These are phyloP conservation scores for Phataginus tricuspis DNA, from an alignment of 2,797 vertebrate genomes.

Conservation along the genomic window DNA sequence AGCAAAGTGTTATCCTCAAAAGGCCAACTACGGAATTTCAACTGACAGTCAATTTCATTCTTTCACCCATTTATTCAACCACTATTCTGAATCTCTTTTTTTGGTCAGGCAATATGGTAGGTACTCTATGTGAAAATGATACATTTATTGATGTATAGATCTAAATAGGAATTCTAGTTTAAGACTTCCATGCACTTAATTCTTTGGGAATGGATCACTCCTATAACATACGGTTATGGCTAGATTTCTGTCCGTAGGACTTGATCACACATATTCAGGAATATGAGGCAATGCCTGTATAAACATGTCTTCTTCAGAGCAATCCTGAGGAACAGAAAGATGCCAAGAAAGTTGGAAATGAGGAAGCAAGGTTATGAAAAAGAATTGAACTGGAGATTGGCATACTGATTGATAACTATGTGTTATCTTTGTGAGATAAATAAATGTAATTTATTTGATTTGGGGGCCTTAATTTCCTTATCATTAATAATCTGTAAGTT, in stretches of 20 bases:
- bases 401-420: neutral
- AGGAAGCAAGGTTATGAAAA: neutral
- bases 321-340: neutral
- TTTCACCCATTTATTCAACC: neutral
- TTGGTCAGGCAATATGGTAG: neutral
- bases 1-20: neutral
- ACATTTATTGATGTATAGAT: neutral
- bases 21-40: neutral
- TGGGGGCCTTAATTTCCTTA: neutral
- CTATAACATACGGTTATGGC: neutral
- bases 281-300: neutral
- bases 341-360: neutral
- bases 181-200: neutral
- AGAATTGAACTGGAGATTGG: neutral
- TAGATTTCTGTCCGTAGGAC: neutral
- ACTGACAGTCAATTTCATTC: neutral
- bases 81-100: neutral
- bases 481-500: neutral
- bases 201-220: neutral
- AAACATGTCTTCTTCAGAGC: neutral
- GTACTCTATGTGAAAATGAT: neutral
- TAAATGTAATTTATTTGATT: neutral
- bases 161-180: neutral
- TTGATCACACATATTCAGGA: neutral
- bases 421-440: neutral